phyloP scores from a whole-genome alignment of 2,797 vertebrate genomes.

The Oryzias dopingdopingensis region DNA sequence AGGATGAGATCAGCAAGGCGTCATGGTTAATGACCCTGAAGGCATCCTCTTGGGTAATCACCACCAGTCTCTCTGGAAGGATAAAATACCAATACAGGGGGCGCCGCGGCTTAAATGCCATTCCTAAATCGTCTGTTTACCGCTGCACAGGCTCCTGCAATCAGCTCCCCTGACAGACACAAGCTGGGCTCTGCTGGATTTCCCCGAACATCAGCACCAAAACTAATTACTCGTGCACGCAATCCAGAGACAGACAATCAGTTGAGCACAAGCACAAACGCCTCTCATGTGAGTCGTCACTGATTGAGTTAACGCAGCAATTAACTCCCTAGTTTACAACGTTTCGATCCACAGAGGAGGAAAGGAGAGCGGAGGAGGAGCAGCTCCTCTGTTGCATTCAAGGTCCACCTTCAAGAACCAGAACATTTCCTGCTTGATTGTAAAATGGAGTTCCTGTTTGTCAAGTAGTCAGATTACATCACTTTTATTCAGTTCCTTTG shows the following conservation, averaged over 20 bases:
- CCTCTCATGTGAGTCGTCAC: constrained; percentile 48
- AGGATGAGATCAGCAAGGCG: constrained; percentile 46
- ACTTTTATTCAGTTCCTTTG: too few relatives aligned
- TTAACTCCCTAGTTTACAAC: constrained; percentile 59
- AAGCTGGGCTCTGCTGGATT: constrained; percentile 53
- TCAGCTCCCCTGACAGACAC: constrained; percentile 33
- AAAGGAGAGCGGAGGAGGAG: constrained; percentile 54
- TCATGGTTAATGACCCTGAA: constrained; percentile 43
- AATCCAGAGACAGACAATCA: constrained; percentile 22
- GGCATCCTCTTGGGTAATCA: constrained; percentile 55
- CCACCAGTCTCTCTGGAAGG: constrained; percentile 44
- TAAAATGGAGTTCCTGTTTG: too few relatives aligned
- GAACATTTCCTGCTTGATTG: too few relatives aligned
- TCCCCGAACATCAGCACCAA: constrained; percentile 60
- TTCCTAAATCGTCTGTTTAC: constrained; percentile 43
- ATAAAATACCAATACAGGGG: constrained; percentile 44
- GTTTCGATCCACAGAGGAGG: constrained; percentile 62
- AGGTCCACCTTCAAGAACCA: too few relatives aligned
- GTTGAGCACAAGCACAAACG: constrained; percentile 3
- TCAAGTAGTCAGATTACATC: too few relatives aligned
- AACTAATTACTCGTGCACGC: constrained; percentile 53
- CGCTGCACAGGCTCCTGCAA: constrained; percentile 28
- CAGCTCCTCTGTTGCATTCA: too few relatives aligned
- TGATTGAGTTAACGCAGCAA: constrained; percentile 70
- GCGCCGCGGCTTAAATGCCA: constrained; percentile 37